Conservation (phyloP, 2,888 invertebrate genomes). For the Mythimna loreyi region DNA sequence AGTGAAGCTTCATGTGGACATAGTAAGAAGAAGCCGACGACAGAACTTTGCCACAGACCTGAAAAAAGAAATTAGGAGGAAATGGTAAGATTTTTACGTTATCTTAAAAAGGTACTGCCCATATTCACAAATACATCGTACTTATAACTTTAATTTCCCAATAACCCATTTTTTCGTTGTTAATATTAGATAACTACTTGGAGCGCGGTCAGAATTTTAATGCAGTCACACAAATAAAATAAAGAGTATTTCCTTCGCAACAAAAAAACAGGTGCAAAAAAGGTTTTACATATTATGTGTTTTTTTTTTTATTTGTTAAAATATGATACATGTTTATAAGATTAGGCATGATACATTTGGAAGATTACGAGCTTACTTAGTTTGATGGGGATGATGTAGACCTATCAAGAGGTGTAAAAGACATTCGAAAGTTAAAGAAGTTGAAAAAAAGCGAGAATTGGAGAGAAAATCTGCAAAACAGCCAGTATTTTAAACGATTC, state of each 20-base stretch:
- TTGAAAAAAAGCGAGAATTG: background rate
- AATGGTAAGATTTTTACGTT: slow-evolving; percentile 20
- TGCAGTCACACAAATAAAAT: slow-evolving; percentile 6
- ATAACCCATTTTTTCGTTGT: background rate
- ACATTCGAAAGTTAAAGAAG: background rate
- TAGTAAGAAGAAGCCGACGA: slow-evolving; percentile 95
- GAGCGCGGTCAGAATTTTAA: slow-evolving; percentile 15
- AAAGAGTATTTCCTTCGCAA: too few species aligned
- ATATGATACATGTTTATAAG: background rate
- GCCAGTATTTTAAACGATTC: slow-evolving; percentile 10
- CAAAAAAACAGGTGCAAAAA: too few species aligned
- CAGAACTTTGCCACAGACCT: slow-evolving; percentile 94
- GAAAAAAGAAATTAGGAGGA: slow-evolving; percentile 59
- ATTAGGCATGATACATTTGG: background rate
- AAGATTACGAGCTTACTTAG: background rate
- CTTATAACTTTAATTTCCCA: background rate
- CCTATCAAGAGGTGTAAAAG: background rate
- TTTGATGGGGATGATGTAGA: background rate
- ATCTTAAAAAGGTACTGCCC: background rate
- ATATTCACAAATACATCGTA: background rate
- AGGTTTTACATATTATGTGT: too few species aligned
- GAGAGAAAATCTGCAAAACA: background rate
- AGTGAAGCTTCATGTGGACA: slow-evolving; percentile 96
- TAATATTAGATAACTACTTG: background rate
- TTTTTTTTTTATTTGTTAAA: background rate